These are phyloP conservation scores for Pediacus dermestoides DNA, from an alignment of 2,888 invertebrate species.

Conservation along the genomic window DNA sequence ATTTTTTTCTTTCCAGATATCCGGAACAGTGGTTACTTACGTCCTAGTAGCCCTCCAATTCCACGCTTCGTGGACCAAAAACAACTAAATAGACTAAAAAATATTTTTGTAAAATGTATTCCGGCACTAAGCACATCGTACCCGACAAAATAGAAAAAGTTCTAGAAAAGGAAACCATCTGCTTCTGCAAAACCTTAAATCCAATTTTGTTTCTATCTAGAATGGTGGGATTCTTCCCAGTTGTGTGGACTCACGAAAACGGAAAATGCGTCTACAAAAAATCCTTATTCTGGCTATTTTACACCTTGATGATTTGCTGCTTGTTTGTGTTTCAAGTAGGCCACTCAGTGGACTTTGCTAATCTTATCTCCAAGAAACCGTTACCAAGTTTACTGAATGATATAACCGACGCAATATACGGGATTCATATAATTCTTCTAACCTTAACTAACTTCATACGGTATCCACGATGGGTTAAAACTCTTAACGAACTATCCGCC, in stretches of 20 bases:
- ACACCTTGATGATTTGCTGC: slow-evolving; percentile 29
- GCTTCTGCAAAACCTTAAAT: slow-evolving; percentile 39
- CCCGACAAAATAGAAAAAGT: neutral
- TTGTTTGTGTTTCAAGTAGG: slow-evolving; percentile 30
- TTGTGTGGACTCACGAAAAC: slow-evolving; percentile 34
- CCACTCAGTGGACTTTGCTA: slow-evolving; percentile 32
- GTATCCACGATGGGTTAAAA: slow-evolving; percentile 34
- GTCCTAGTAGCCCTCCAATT: slow-evolving; percentile 39
- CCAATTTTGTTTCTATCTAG: slow-evolving; percentile 32
- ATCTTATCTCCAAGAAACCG: slow-evolving; percentile 30
- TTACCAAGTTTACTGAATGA: slow-evolving; percentile 38
- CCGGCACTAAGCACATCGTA: slow-evolving; percentile 11
- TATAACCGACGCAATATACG: slow-evolving; percentile 40
- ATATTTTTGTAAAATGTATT: slow-evolving; percentile 17
- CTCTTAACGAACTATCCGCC: slow-evolving; percentile 34
- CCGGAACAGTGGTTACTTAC: slow-evolving; percentile 37
- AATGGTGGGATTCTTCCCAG: slow-evolving; percentile 41
- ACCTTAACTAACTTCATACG: slow-evolving; percentile 33
- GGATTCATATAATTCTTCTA: slow-evolving; percentile 35
- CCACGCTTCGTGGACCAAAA: slow-evolving; percentile 29
- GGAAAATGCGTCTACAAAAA: slow-evolving; percentile 38
- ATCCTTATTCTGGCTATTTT: slow-evolving; percentile 37
- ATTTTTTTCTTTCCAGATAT: slow-evolving; percentile 28
- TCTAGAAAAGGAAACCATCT: slow-evolving; percentile 15
- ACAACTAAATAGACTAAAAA: slow-evolving; percentile 12